Percentiles rank a stretch among this genome's conserved stretches.
phyloP scores from a whole-genome alignment of 2,888 invertebrate genomes.

The Clostera curtula region DNA sequence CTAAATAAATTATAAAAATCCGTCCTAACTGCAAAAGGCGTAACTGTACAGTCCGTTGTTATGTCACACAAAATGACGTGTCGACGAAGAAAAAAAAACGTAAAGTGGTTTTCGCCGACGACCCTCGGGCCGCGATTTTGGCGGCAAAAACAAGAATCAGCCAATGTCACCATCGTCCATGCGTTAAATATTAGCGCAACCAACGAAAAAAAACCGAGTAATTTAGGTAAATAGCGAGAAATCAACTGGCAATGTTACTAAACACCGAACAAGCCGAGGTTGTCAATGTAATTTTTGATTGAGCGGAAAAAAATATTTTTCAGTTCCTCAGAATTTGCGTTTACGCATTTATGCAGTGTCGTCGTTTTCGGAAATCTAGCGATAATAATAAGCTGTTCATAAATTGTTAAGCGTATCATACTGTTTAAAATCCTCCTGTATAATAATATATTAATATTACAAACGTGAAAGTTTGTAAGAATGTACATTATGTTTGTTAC shows the following conservation, averaged over 20 bases:
- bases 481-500: no score
- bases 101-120: conserved; percentile 35
- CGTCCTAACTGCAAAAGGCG: no score
- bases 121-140: conserved; percentile 42
- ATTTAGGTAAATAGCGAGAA: conserved; percentile 71
- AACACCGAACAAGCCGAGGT: conserved; percentile 33
- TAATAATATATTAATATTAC: no score
- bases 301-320: conserved; percentile 22
- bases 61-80: conserved; percentile 29
- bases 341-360: conserved; percentile 16
- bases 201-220: conserved; percentile 60
- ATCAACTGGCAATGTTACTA: conserved; percentile 58
- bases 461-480: no score
- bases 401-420: no score
- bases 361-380: no score
- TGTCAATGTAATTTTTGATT: conserved; percentile 31
- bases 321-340: conserved; percentile 27
- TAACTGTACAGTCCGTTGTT: conserved; percentile 14
- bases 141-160: conserved; percentile 48
- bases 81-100: conserved; percentile 16
- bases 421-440: no score
- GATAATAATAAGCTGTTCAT: no score
- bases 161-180: conserved; percentile 65
- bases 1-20: no score
- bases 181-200: conserved; percentile 67